Percentiles rank a stretch among this genome's conserved stretches.
Conservation (phyloP, 2,888 invertebrate genomes). For the Pristionchus mayeri region DNA sequence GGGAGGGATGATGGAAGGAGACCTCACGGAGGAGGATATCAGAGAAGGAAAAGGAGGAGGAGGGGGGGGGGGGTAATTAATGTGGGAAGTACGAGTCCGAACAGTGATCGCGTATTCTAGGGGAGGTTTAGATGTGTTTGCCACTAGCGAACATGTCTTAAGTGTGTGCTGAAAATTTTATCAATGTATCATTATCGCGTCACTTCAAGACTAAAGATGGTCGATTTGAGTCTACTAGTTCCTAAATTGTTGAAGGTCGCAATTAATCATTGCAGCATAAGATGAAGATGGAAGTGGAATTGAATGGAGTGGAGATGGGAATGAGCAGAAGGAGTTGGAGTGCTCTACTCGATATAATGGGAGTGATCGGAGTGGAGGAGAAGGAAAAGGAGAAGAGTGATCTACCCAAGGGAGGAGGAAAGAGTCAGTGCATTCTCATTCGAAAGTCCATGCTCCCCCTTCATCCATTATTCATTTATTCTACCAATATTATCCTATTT, state of each 20-base stretch:
- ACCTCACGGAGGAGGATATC: constrained; percentile 11
- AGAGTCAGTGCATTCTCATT: neutral
- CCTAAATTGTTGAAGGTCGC: no score
- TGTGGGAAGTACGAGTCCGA: constrained; percentile 15
- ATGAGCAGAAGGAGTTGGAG: constrained; percentile 96
- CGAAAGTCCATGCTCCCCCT: neutral
- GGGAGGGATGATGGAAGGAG: neutral
- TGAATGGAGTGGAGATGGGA: constrained; percentile 82
- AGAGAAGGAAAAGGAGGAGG: neutral
- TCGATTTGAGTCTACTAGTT: no score
- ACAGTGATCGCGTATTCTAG: constrained; percentile 15
- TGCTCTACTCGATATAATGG: constrained; percentile 93
- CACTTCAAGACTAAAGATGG: no score
- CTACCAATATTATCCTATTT: neutral
- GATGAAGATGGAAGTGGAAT: constrained; percentile 61
- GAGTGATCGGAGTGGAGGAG: constrained; percentile 77
- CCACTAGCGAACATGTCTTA: no score
- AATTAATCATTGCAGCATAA: constrained; percentile 63
- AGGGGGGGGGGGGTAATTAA: neutral
- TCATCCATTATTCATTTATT: neutral
- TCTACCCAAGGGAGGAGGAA: neutral
- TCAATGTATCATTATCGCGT: no score
- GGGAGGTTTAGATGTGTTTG: no score
- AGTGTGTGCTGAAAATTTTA: no score
- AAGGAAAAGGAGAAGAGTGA: constrained; percentile 4